Evolutionary conservation across 1,140 invertebrate genomes (phyloP).

Genomic region (Ips nitidus): DNA sequence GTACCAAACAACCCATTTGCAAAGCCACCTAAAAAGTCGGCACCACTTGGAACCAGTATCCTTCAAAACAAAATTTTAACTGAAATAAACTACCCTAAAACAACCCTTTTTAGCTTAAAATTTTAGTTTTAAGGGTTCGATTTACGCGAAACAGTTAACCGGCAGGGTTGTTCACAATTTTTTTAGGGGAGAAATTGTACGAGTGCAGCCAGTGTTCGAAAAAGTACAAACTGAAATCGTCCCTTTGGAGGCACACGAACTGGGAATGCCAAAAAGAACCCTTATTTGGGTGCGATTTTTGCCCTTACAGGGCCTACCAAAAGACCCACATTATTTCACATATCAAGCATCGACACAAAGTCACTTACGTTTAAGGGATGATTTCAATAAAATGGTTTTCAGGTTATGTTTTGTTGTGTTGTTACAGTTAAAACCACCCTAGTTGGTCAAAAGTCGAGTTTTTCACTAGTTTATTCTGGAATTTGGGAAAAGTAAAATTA

Average conservation of each 20-base stretch:
- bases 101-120: background rate
- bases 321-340: constrained; percentile 48
- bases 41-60: constrained; percentile 10
- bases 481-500: no score
- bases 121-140: background rate
- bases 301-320: constrained; percentile 53
- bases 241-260: constrained; percentile 54
- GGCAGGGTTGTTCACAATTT: no score
- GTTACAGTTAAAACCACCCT: no score
- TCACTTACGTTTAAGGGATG: background rate
- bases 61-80: background rate
- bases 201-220: constrained; percentile 59
- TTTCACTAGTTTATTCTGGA: no score
- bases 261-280: constrained; percentile 63
- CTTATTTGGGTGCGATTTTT: constrained; percentile 59
- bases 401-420: no score
- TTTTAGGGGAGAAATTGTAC: constrained; percentile 37
- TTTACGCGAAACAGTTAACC: no score
- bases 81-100: no score
- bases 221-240: constrained; percentile 59
- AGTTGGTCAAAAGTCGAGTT: no score
- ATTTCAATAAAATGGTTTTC: no score
- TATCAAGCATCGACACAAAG: constrained; percentile 32
- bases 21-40: constrained; percentile 25
- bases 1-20: constrained; percentile 36